Evolutionary conservation across 2,888 invertebrate species (phyloP), one percentile per base, ranked within the genome.

Genomic region (Priocnemis perturbator): DNA sequence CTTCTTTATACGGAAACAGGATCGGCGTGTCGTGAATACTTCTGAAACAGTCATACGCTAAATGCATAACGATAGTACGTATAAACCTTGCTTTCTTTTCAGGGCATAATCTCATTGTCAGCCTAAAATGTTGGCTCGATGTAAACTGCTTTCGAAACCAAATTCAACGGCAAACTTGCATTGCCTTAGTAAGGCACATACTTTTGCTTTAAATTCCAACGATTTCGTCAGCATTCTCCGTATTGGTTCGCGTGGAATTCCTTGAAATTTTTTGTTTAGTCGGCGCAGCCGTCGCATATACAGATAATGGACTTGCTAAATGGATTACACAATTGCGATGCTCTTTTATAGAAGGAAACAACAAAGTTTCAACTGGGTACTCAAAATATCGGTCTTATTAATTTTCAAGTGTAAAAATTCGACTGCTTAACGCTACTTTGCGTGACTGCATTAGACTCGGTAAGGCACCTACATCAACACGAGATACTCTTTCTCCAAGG

Each of bases 401-500:
- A n/a, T n/a, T n/a, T n/a, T n/a, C n/a, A n/a, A n/a, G n/a, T n/a
- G n/a, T n/a, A n/a, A n/a, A n/a, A n/a, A n/a, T n/a, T n/a, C n/a
- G n/a, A n/a, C n/a, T n/a, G n/a, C 67, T 76, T 74, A 75, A 75
- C 63, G 50, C 61, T 60, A 64, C 64, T 67, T 76, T 62, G 64
- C 73, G 69, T 67, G 45, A 66, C 17, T 7, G 50, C 5, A 37
- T 37, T 37, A 37, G 14, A 37, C 11, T 11, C 7, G 7, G 11
- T 11, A 11, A 3, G 37, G 37, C 37, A 11, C 2, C 2, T 7
- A 37, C 37, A 11, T 11, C 4, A 37, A 11, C 11, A 7, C 26
- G 26, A 37, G 37, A 37, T 3, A 37, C 11, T 9, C 37, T 26
- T 26, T 37, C 37, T 11, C 37, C 11, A 37, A 50, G 17, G 50